These are phyloP conservation scores for Calliopsis andreniformis DNA, from an alignment of 1,140 invertebrate species.

Conservation along the genomic window DNA sequence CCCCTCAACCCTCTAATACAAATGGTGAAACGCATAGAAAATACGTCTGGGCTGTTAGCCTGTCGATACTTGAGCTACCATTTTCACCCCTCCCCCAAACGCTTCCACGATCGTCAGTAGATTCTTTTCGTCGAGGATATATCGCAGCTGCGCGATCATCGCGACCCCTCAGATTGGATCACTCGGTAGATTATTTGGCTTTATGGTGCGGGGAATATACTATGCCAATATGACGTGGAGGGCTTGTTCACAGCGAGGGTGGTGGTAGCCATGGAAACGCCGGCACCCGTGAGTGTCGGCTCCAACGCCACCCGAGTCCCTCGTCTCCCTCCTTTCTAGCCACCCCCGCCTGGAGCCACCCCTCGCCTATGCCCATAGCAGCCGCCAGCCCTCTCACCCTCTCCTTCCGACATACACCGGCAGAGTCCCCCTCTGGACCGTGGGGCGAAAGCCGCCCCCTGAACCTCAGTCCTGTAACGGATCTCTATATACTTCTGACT, in stretches of 20 bases:
- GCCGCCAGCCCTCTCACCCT: constrained; percentile 38
- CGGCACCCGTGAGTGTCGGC: constrained; percentile 83
- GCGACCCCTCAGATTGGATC: constrained; percentile 70
- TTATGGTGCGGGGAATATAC: constrained; percentile 80
- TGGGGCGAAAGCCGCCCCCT: constrained; percentile 75
- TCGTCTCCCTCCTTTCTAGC: constrained; percentile 75
- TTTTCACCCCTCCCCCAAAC: background rate
- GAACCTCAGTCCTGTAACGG: constrained; percentile 76
- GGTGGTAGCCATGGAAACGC: constrained; percentile 82
- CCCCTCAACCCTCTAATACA: too few relatives aligned
- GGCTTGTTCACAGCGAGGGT: constrained; percentile 81
- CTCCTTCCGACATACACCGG: constrained; percentile 60
- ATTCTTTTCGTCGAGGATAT: background rate
- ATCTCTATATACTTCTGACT: constrained; percentile 64
- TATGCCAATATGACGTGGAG: constrained; percentile 82
- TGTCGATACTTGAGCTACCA: background rate
- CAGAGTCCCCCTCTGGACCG: constrained; percentile 61
- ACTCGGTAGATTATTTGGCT: constrained; percentile 80
- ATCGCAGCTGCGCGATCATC: constrained; percentile 36
- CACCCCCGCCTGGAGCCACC: constrained; percentile 64
- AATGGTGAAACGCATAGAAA: too few relatives aligned
- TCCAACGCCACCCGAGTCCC: constrained; percentile 81
- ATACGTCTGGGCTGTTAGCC: too few relatives aligned
- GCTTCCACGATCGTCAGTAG: too few relatives aligned
- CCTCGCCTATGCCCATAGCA: constrained; percentile 47